phyloP scores from a whole-genome alignment of 2,797 vertebrate genomes.

The Uromys caudimaculatus region DNA sequence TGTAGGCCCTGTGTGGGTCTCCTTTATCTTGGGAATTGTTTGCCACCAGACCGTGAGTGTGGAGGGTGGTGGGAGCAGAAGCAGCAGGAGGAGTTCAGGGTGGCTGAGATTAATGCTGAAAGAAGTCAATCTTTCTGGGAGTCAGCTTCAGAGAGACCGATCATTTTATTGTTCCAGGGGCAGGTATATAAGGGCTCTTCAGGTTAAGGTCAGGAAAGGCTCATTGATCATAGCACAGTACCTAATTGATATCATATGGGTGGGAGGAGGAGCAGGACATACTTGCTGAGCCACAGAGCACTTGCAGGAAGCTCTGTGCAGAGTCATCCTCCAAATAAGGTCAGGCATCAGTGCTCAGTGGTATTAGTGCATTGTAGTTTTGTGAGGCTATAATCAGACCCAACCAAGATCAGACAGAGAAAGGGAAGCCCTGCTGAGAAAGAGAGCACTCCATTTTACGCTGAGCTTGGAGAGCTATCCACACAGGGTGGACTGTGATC shows the following conservation, averaged over 20 bases:
- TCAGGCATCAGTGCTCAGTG: background rate
- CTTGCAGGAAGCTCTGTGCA: background rate
- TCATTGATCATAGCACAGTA: background rate
- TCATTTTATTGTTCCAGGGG: background rate
- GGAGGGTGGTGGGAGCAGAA: background rate
- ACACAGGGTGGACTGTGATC: background rate
- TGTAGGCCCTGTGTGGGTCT: background rate
- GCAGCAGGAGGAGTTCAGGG: background rate
- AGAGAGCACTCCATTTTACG: background rate
- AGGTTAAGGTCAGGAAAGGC: background rate
- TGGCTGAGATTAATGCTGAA: background rate
- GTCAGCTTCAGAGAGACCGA: background rate
- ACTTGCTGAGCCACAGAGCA: background rate
- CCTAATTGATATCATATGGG: background rate
- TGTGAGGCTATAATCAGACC: background rate
- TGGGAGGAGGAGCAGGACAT: background rate
- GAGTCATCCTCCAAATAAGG: background rate
- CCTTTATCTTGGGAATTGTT: background rate
- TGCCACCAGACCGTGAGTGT: background rate
- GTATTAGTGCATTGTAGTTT: background rate
- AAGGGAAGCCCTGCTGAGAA: background rate
- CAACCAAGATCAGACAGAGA: background rate
- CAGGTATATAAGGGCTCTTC: background rate
- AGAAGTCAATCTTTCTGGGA: background rate
- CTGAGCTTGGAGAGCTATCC: background rate